Conservation (phyloP, 2,113 vertebrate genomes). For the Sinocyclocheilus maitianheensis region DNA sequence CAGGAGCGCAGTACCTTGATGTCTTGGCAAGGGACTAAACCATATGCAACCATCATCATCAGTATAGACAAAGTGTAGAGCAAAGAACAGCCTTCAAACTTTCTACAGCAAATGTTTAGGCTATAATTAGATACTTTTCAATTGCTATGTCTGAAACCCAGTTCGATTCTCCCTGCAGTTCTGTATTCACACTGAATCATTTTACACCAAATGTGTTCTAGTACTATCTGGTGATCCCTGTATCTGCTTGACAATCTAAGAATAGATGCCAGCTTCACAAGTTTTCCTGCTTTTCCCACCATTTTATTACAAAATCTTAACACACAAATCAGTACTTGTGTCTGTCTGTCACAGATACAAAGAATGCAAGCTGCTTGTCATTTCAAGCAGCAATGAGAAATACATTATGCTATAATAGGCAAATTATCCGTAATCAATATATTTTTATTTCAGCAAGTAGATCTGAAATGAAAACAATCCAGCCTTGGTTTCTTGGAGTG, state of each 20-base stretch:
- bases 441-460: not conserved
- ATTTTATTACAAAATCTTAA: not conserved
- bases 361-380: not conserved
- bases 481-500: not conserved
- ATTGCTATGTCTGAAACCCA: not conserved
- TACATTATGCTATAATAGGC: not conserved
- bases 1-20: conserved; percentile 4
- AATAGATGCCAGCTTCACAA: not conserved
- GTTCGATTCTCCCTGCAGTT: not conserved
- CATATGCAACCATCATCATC: conserved; percentile 7
- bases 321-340: not conserved
- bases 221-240: not conserved
- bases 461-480: not conserved
- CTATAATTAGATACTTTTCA: not conserved
- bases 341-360: not conserved
- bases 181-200: not conserved
- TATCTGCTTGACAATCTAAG: not conserved
- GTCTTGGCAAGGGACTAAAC: conserved; percentile 3
- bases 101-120: not conserved
- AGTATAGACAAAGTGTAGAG: not conserved
- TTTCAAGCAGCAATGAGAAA: not conserved
- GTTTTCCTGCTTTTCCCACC: not conserved
- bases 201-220: not conserved
- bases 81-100: not conserved
- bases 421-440: not conserved